These are phyloP conservation scores for Capreolus pygargus DNA, from an alignment of 2,113 vertebrate species.

Conservation along the genomic window DNA sequence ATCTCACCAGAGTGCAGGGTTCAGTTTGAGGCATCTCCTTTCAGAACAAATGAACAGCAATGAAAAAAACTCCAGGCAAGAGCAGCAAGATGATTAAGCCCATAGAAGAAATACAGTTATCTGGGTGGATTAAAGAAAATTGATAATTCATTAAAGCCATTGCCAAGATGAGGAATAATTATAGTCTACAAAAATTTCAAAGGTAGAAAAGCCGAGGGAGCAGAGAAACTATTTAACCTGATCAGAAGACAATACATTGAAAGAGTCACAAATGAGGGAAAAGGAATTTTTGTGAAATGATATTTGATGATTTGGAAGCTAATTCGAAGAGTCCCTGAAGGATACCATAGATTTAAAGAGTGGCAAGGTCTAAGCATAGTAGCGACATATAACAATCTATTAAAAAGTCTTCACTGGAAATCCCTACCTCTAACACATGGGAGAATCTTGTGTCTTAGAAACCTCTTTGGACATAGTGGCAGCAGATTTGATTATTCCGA, in stretches of 20 bases:
- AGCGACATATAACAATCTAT: background rate
- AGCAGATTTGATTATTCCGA: background rate
- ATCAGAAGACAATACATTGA: background rate
- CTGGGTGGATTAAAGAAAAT: constrained; percentile 43
- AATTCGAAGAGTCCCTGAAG: background rate
- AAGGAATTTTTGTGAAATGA: background rate
- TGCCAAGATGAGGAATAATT: constrained; percentile 36
- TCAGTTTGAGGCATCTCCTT: background rate
- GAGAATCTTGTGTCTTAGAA: background rate
- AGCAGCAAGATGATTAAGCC: constrained; percentile 2
- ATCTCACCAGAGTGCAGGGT: background rate
- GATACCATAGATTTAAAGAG: background rate
- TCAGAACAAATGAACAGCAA: constrained; percentile 14
- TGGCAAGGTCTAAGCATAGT: background rate
- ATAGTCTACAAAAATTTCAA: constrained; percentile 23
- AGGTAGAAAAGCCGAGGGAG: constrained; percentile 1
- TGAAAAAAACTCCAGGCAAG: background rate
- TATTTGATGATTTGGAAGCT: constrained; percentile 9
- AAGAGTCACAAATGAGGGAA: background rate
- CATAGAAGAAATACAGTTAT: constrained; percentile 36
- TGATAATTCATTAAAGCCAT: constrained; percentile 6
- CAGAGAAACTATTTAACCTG: background rate
- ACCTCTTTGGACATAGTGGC: background rate
- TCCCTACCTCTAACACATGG: too few species aligned
- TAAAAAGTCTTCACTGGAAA: background rate